These are phyloP conservation scores for Julus scanicus DNA, from an alignment of 2,888 invertebrate genomes.

Conservation along the genomic window DNA sequence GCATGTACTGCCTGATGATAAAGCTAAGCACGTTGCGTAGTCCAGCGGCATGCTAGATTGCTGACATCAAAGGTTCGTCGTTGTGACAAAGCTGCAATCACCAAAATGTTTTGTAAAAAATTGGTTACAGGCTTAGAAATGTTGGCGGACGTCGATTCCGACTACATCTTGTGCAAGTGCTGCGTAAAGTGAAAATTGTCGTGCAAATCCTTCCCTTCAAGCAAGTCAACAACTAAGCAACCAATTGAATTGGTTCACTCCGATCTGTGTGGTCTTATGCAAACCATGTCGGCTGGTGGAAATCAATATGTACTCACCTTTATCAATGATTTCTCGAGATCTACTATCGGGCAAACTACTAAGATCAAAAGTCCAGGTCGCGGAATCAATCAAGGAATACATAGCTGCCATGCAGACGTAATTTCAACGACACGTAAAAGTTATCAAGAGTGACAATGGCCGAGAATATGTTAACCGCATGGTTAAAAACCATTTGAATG, in stretches of 20 bases:
- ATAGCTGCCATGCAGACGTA: neutral
- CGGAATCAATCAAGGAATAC: neutral
- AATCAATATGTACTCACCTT: neutral
- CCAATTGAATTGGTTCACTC: neutral
- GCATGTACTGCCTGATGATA: neutral
- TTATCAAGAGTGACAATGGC: neutral
- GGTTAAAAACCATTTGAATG: neutral
- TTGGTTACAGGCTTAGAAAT: constrained; percentile 38
- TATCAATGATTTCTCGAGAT: neutral
- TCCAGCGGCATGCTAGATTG: too few species aligned
- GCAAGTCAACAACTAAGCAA: neutral
- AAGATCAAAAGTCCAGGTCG: neutral
- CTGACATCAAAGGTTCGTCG: neutral
- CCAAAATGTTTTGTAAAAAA: constrained; percentile 8
- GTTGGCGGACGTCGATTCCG: neutral
- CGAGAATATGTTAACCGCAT: neutral
- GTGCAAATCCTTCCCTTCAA: neutral
- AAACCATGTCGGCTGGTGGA: neutral
- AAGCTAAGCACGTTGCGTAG: neutral
- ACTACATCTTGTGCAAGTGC: neutral
- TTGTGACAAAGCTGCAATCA: neutral
- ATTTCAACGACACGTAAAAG: neutral
- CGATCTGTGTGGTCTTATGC: neutral
- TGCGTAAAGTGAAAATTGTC: neutral
- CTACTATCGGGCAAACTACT: neutral